Evolutionary conservation across 2,797 vertebrate genomes (phyloP).

Genomic region (Mionectes olivaceus): DNA sequence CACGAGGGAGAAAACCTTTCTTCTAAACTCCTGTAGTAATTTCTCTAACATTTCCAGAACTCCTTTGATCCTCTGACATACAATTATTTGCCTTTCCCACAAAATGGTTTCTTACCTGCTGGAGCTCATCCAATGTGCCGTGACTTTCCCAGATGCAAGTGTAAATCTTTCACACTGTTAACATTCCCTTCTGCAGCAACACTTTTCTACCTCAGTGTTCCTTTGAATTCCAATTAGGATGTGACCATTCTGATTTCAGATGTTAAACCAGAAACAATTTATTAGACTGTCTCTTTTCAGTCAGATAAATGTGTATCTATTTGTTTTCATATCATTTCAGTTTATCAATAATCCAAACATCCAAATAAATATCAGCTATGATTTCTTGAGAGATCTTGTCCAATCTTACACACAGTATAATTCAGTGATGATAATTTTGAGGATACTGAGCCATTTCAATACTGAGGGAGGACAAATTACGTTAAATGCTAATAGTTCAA

Average conservation of each 20-base stretch:
- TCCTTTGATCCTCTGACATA: conserved; percentile 3
- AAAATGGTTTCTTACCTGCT: conserved; percentile 18
- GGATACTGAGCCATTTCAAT: background rate
- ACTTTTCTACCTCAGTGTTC: background rate
- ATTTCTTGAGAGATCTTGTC: background rate
- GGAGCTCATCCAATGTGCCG: conserved; percentile 26
- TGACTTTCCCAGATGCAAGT: conserved; percentile 18
- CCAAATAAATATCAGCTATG: background rate
- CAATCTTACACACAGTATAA: background rate
- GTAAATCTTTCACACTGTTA: conserved; percentile 42
- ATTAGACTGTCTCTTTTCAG: background rate
- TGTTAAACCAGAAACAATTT: background rate
- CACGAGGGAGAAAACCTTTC: background rate
- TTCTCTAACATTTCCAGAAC: conserved; percentile 22
- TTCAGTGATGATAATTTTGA: background rate
- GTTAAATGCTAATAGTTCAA: background rate
- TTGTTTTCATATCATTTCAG: background rate
- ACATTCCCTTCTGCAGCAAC: conserved; percentile 5
- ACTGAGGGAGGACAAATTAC: background rate
- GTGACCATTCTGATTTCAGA: background rate
- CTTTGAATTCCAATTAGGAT: conserved; percentile 38
- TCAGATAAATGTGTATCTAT: background rate
- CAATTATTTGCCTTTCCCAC: conserved; percentile 7
- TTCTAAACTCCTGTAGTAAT: conserved; percentile 28
- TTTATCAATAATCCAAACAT: background rate